Conservation (phyloP, 2,113 vertebrate species). For the Scomber scombrus region DNA sequence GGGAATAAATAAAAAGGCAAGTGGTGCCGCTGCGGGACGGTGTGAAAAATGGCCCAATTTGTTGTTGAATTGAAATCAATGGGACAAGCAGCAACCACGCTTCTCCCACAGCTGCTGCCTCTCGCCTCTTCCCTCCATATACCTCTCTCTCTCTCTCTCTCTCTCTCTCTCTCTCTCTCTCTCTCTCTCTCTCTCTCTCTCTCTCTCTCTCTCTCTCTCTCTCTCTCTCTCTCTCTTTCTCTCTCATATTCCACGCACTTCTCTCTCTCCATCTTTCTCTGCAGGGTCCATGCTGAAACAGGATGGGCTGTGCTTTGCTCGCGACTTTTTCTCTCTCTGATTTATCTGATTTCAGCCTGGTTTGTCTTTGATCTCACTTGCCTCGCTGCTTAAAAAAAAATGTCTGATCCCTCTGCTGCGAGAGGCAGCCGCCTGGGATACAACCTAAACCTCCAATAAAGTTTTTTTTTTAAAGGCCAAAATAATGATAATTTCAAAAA, state of each 20-base stretch:
- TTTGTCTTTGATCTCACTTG: not conserved
- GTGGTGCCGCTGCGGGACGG: slow-evolving; percentile 44
- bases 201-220: slow-evolving; percentile 5
- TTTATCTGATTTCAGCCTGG: slow-evolving; percentile 2
- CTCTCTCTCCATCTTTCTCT: slow-evolving; percentile 28
- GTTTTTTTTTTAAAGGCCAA: not conserved
- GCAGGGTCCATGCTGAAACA: not conserved
- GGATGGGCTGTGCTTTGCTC: not conserved
- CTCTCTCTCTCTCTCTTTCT: slow-evolving; percentile 17
- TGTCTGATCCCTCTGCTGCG: not conserved
- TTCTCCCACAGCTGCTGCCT: slow-evolving; percentile 44
- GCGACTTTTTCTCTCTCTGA: slow-evolving; percentile 26
- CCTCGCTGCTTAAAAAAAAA: not conserved
- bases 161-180: slow-evolving; percentile 21
- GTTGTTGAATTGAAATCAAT: slow-evolving; percentile 76
- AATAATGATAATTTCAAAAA: too few species aligned
- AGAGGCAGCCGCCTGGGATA: not conserved
- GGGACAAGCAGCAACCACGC: slow-evolving; percentile 49
- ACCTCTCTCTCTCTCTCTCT: not conserved
- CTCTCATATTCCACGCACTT: not conserved
- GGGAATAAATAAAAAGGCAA: slow-evolving; percentile 69
- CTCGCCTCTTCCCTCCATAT: not conserved
- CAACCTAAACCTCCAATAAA: not conserved
- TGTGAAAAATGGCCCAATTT: slow-evolving; percentile 79
- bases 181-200: slow-evolving; percentile 5